A percentile compares a stretch with the other conserved stretches of the same genome.
These are phyloP conservation scores for Pungitius pungitius DNA, from an alignment of 2,113 vertebrate genomes.

Conservation along the genomic window DNA sequence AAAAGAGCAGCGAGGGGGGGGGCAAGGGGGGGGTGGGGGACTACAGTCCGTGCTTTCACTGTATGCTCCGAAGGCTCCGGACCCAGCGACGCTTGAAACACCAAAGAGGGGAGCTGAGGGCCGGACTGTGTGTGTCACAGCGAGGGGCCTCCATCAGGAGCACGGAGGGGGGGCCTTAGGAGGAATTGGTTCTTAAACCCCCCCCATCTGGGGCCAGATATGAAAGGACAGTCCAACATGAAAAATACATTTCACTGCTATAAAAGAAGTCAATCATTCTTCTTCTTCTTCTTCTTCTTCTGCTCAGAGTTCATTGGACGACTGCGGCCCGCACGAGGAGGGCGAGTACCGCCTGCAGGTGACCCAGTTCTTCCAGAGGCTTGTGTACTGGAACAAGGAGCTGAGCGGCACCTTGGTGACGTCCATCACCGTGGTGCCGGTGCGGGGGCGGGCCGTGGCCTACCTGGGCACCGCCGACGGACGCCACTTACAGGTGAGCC, in stretches of 20 bases:
- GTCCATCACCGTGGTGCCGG: conserved; percentile 86
- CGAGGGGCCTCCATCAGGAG: too few relatives aligned
- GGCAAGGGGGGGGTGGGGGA: not conserved
- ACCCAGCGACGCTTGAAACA: conserved; percentile 48
- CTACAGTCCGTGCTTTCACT: conserved; percentile 45
- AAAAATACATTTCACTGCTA: conserved; percentile 40
- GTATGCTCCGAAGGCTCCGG: conserved; percentile 64
- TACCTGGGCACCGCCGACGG: conserved; percentile 92
- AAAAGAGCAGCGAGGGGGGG: conserved; percentile 25
- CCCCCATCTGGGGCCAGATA: conserved; percentile 37
- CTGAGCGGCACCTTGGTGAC: conserved; percentile 90
- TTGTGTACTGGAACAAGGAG: conserved; percentile 91
- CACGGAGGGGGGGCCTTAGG: conserved; percentile 56
- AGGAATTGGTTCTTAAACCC: conserved; percentile 39
- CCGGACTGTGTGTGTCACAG: too few relatives aligned
- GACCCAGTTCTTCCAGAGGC: conserved; percentile 86
- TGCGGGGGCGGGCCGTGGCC: conserved; percentile 87
- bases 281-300: conserved; percentile 74
- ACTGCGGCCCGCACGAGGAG: conserved; percentile 88
- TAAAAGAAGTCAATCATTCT: too few relatives aligned
- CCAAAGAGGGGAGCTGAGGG: conserved; percentile 4
- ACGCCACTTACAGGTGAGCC: conserved; percentile 90
- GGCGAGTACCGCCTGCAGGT: conserved; percentile 90
- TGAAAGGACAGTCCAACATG: conserved; percentile 61
- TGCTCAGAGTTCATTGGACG: conserved; percentile 86